Conservation (phyloP, 35 echinoderm and acorn worm species). For the Apostichopus japonicus region DNA sequence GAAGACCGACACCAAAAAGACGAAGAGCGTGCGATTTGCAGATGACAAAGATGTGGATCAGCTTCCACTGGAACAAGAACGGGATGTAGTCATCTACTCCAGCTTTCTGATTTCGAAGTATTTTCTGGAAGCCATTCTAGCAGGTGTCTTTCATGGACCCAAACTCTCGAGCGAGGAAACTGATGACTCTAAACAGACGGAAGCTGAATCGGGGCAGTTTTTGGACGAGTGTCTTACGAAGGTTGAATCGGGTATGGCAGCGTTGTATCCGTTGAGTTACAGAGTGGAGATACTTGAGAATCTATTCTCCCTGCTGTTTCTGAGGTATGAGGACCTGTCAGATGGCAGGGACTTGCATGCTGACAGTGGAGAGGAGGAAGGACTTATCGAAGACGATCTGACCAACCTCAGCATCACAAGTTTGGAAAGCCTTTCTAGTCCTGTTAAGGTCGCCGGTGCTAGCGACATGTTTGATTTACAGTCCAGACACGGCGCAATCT, state of each 20-base stretch:
- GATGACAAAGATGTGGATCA: slow-evolving; percentile 50
- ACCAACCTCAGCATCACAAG: slow-evolving; percentile 76
- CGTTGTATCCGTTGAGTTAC: slow-evolving; percentile 81
- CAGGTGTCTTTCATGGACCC: neutral
- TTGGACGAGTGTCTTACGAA: slow-evolving; percentile 48
- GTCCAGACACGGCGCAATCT: neutral
- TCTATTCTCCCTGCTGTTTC: slow-evolving; percentile 92
- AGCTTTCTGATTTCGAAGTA: slow-evolving; percentile 73
- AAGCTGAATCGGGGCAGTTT: slow-evolving; percentile 11
- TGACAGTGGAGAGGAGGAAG: slow-evolving; percentile 83
- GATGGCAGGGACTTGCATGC: neutral
- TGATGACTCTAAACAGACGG: neutral
- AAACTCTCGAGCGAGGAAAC: neutral
- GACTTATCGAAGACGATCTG: slow-evolving; percentile 74
- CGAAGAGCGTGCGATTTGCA: slow-evolving; percentile 78
- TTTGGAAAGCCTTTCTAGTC: slow-evolving; percentile 68
- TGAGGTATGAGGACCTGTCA: slow-evolving; percentile 64
- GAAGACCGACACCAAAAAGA: neutral
- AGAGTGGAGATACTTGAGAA: slow-evolving; percentile 94
- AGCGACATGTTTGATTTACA: neutral
- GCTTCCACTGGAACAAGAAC: slow-evolving; percentile 67
- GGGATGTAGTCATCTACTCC: slow-evolving; percentile 80
- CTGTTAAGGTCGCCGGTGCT: slow-evolving; percentile 13
- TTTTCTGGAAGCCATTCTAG: slow-evolving; percentile 41
- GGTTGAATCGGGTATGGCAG: slow-evolving; percentile 59